Evolutionary conservation across 2,888 invertebrate genomes (phyloP), one percentile per base, ranked within the genome.

Genomic region (Drosophila pseudotalamancana): DNA sequence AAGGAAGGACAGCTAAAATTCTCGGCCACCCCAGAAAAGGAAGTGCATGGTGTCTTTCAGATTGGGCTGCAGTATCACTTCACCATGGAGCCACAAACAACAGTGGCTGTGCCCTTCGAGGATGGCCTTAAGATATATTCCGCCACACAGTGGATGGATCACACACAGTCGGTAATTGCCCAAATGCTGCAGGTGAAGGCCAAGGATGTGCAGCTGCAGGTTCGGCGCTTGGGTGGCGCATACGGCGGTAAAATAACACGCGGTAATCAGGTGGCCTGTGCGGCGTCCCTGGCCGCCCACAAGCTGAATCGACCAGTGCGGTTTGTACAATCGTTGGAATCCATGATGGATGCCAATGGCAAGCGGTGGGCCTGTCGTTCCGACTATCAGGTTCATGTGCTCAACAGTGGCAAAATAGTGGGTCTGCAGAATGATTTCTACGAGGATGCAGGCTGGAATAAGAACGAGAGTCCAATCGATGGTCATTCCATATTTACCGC

Each of bases 211-310:
- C 94, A 95, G 66, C 91, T 97, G 0, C 91, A 92, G 34, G 95
- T 96, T 0, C 93, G 94, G 2, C 94, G 97, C 27, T 71, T 97
- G 2, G 97, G 97, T 4, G 97, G 97, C 6, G 96, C 92, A 0
- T 98, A 95, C 88, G 97, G 97, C 0, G 93, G 92, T 0, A 98
- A 97, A 59, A 94, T 96, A 54, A 92, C 94, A 0, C 93, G 96
- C 6, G 90, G 93, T 1, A 90, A 92, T 11, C 92, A 93, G 11
- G 88, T 94, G 0, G 93, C 95, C 0, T 93, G 94, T 27, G 95
- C 95, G 0, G 94, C 95, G 53, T 94, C 96, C 0, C 83, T 97
- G 11, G 96, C 94, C 0, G 94, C 95, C 0, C 90, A 94, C 67
- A 89, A 88, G 50, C 73, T 91, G 0, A 90, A 92, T 75, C 92